A percentile compares a stretch with the other conserved stretches of the same genome.
Conservation (phyloP, 1,140 invertebrate species). For the Meloidogyne exigua region DNA sequence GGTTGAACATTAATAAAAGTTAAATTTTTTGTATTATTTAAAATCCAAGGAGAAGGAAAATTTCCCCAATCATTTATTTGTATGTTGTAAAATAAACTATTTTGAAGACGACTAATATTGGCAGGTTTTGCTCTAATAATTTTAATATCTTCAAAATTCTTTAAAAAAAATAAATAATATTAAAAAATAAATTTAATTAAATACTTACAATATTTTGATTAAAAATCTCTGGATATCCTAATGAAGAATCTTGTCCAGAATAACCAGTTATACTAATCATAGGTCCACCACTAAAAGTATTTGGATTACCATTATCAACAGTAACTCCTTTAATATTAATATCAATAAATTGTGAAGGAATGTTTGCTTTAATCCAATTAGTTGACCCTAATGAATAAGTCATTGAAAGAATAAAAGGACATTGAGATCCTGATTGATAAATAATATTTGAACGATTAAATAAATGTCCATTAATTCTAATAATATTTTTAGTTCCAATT, state of each 20-base stretch:
- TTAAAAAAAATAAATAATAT: neutral
- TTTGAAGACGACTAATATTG: conserved; percentile 20
- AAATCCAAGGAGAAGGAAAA: conserved; percentile 2
- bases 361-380: neutral
- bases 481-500: conserved; percentile 15
- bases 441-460: conserved; percentile 9
- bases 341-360: conserved; percentile 1
- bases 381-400: neutral
- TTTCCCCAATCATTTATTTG: conserved; percentile 8
- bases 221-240: conserved; percentile 13
- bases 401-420: conserved; percentile 9
- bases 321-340: neutral
- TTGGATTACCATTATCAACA: conserved; percentile 13
- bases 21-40: conserved; percentile 3
- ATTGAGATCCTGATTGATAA: neutral
- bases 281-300: neutral
- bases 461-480: neutral
- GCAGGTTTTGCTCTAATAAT: conserved; percentile 7
- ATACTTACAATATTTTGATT: conserved; percentile 14
- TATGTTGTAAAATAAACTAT: conserved; percentile 15
- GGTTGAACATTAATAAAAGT: conserved; percentile 17
- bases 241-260: neutral
- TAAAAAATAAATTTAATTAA: neutral
- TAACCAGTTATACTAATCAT: conserved; percentile 2
- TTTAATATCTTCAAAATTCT: conserved; percentile 6